phyloP scores from a whole-genome alignment of 2,113 vertebrate species.

The Ifrita kowaldi region DNA sequence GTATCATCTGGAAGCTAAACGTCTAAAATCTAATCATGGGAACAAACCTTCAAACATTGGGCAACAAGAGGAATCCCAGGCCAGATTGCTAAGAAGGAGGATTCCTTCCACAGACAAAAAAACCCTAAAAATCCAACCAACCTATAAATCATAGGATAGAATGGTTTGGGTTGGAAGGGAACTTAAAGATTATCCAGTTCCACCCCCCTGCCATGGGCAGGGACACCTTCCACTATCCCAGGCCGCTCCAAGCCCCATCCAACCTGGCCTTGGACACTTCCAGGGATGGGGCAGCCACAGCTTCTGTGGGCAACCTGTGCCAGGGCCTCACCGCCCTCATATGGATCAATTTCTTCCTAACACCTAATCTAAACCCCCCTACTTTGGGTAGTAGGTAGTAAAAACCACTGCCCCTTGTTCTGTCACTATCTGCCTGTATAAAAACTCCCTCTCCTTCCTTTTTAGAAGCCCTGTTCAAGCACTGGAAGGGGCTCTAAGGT shows the following conservation, averaged over 20 bases:
- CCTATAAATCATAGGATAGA: background rate
- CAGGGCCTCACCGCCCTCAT: background rate
- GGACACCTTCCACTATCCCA: background rate
- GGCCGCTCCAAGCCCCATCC: rapidly evolving
- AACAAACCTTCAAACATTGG: background rate
- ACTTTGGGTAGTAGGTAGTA: no score
- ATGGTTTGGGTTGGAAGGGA: background rate
- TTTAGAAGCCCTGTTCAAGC: background rate
- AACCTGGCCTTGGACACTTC: rapidly evolving
- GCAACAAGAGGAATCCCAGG: background rate
- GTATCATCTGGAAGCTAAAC: background rate
- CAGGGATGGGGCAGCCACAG: background rate
- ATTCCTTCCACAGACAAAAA: background rate
- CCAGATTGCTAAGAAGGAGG: background rate
- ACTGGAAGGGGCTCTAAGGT: background rate
- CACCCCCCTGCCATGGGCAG: no score
- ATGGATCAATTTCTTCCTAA: background rate
- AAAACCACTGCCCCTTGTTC: background rate
- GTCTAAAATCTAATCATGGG: background rate
- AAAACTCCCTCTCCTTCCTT: background rate
- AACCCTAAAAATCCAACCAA: background rate
- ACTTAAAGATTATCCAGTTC: no score
- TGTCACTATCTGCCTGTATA: background rate
- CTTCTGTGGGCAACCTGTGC: background rate
- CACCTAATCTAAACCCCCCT: background rate